phyloP scores from a whole-genome alignment of 2,888 invertebrate species.

The Erebia palarica region DNA sequence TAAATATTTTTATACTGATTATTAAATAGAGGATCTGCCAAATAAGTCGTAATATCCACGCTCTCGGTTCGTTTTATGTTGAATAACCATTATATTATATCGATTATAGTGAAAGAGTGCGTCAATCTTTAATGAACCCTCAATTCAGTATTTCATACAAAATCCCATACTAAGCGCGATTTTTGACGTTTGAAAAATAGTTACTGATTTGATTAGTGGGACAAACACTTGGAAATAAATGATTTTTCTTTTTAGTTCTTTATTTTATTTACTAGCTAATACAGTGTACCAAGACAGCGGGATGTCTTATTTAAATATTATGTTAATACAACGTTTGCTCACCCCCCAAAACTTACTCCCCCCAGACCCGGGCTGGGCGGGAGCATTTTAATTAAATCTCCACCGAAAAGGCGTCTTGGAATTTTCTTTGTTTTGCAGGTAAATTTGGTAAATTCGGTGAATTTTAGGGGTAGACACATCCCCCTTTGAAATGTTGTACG shows the following conservation, averaged over 20 bases:
- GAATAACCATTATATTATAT: too few species aligned
- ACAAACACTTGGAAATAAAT: too few species aligned
- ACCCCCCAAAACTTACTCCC: conserved; percentile 54
- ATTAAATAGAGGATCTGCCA: too few species aligned
- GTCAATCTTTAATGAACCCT: too few species aligned
- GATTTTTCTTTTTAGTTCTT: not conserved
- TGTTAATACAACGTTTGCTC: conserved; percentile 58
- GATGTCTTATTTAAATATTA: conserved; percentile 73
- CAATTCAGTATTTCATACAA: too few species aligned
- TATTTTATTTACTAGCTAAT: not conserved
- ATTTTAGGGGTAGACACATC: conserved; percentile 17
- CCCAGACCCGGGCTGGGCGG: conserved; percentile 48
- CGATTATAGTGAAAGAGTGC: too few species aligned
- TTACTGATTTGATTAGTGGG: too few species aligned
- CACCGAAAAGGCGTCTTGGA: conserved; percentile 65
- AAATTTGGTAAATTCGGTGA: conserved; percentile 13
- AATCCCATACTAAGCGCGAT: too few species aligned
- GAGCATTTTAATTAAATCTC: conserved; percentile 78
- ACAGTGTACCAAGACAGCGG: conserved; percentile 23
- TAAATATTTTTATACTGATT: too few species aligned
- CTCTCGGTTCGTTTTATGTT: too few species aligned
- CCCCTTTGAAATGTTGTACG: conserved; percentile 24
- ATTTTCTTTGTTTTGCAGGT: conserved; percentile 67
- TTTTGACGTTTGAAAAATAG: too few species aligned
- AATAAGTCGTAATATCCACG: too few species aligned